Evolutionary conservation across 1,140 invertebrate species (phyloP).

Genomic region (Bombyx mandarina): DNA sequence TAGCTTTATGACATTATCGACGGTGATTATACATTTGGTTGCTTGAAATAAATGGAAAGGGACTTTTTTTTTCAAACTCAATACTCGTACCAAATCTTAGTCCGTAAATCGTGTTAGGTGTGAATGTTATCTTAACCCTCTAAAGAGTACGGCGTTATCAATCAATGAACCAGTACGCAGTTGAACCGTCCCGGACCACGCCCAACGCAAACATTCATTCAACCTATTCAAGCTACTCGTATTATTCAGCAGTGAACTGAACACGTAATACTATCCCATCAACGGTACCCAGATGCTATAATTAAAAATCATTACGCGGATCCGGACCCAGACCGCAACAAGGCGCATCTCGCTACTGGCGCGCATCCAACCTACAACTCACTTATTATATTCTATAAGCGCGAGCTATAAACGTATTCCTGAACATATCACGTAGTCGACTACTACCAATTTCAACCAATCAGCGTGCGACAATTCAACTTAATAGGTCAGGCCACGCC

Average conservation of each 20-base stretch:
- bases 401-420: conserved; percentile 65
- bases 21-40: too few species aligned
- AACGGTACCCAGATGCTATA: conserved; percentile 37
- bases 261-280: conserved; percentile 33
- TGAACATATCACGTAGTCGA: conserved; percentile 67
- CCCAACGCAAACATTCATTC: conserved; percentile 27
- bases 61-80: too few species aligned
- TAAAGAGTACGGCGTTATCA: too few species aligned
- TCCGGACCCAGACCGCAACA: conserved; percentile 48
- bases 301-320: conserved; percentile 57
- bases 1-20: too few species aligned
- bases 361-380: conserved; percentile 58
- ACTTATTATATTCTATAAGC: conserved; percentile 69
- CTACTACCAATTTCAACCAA: conserved; percentile 70
- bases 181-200: conserved; percentile 3
- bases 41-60: too few species aligned
- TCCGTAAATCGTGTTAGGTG: too few species aligned
- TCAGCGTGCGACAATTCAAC: conserved; percentile 67
- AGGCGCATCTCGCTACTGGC: conserved; percentile 44
- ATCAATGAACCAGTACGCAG: too few species aligned
- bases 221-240: conserved; percentile 20
- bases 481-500: conserved; percentile 66
- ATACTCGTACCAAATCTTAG: too few species aligned
- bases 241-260: conserved; percentile 25
- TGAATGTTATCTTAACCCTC: too few species aligned